Conservation (phyloP, 2,113 vertebrate species). For the Epinephelus lanceolatus region DNA sequence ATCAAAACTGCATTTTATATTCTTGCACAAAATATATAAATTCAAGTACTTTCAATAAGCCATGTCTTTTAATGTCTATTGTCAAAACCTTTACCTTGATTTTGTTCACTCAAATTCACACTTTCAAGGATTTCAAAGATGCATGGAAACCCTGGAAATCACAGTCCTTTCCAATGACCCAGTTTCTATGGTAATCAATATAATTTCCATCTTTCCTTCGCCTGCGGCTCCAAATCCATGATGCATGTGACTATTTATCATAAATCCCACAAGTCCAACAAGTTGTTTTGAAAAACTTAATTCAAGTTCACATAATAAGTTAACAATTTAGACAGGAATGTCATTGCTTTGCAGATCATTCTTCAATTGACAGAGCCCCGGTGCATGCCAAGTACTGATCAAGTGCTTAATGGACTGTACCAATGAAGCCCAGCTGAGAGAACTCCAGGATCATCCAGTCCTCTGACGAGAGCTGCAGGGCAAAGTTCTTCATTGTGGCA, state of each 20-base stretch:
- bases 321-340: constrained; percentile 6
- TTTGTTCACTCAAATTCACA: too few species aligned
- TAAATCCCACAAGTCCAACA: not conserved
- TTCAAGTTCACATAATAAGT: not conserved
- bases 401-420: constrained; percentile 78
- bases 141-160: too few species aligned
- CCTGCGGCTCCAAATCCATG: not conserved
- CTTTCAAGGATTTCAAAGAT: too few species aligned
- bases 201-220: constrained; percentile 12
- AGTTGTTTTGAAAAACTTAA: not conserved
- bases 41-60: too few species aligned
- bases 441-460: constrained; percentile 99
- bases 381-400: constrained; percentile 22
- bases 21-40: too few species aligned
- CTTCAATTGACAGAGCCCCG: constrained; percentile 25
- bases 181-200: constrained; percentile 18
- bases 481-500: constrained; percentile 99
- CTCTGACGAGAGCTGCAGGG: constrained; percentile 96
- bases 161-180: constrained; percentile 1
- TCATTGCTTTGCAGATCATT: not conserved
- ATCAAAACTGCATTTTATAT: too few species aligned
- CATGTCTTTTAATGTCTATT: too few species aligned
- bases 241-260: constrained; percentile 13
- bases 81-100: too few species aligned
- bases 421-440: constrained; percentile 98